phyloP scores from a whole-genome alignment of 2,797 vertebrate genomes.

The Spondyliosoma cantharus region DNA sequence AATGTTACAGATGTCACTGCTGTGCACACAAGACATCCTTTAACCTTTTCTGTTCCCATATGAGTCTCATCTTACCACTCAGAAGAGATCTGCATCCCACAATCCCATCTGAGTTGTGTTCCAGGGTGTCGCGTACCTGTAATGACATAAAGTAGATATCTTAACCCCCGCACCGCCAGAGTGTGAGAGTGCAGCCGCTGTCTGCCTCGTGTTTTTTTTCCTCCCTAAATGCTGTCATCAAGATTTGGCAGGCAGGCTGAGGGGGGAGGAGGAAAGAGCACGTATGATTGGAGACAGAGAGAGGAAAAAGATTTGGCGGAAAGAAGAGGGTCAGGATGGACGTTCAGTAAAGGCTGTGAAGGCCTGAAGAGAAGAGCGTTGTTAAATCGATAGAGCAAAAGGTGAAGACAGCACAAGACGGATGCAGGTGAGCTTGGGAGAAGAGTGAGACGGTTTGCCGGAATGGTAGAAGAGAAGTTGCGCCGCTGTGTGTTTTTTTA shows the following conservation, averaged over 20 bases:
- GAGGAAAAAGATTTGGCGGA: background rate
- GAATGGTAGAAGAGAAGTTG: conserved; percentile 1
- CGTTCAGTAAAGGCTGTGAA: background rate
- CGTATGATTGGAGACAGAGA: background rate
- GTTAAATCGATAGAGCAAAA: background rate
- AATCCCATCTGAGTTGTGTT: conserved; percentile 20
- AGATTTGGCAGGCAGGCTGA: background rate
- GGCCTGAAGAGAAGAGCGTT: background rate
- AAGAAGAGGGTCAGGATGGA: background rate
- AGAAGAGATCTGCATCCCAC: conserved; percentile 8
- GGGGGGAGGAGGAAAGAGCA: background rate
- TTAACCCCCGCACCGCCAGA: background rate
- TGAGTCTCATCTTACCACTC: background rate
- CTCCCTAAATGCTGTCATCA: conserved; percentile 23
- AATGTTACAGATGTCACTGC: conserved; percentile 2
- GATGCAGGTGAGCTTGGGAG: background rate
- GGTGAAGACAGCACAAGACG: no score
- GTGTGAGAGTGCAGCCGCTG: conserved; percentile 7
- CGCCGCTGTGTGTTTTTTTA: no score
- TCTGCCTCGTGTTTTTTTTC: conserved; percentile 8
- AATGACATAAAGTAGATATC: conserved; percentile 10
- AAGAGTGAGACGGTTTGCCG: background rate
- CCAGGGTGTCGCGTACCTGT: conserved; percentile 7
- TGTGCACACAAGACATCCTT: background rate
- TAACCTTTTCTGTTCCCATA: background rate